These are phyloP conservation scores for Saturnia japonica DNA, from an alignment of 2,888 invertebrate genomes.

Conservation along the genomic window DNA sequence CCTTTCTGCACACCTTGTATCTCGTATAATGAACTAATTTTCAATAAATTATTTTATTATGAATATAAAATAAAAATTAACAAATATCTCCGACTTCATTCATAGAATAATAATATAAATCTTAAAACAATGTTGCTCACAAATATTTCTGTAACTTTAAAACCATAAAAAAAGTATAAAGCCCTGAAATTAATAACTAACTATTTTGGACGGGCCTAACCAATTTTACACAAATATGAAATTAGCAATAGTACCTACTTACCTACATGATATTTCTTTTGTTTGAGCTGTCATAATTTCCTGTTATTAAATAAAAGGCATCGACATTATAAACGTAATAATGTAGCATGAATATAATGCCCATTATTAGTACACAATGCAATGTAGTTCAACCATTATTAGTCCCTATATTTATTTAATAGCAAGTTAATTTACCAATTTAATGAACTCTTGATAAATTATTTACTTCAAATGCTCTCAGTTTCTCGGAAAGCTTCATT, in stretches of 20 bases:
- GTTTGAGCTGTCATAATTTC: slow-evolving; percentile 47
- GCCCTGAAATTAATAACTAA: not conserved
- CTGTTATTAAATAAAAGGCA: slow-evolving; percentile 43
- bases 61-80: too few relatives aligned
- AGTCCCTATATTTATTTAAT: slow-evolving; percentile 31
- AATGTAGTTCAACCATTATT: slow-evolving; percentile 43
- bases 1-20: too few relatives aligned
- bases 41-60: too few relatives aligned
- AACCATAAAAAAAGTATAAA: too few relatives aligned
- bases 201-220: not conserved
- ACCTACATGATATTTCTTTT: slow-evolving; percentile 35
- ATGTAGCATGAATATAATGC: slow-evolving; percentile 34
- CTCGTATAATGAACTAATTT: too few relatives aligned
- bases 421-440: slow-evolving; percentile 24
- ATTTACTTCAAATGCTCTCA: not conserved
- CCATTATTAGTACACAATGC: slow-evolving; percentile 50
- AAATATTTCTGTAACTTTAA: too few relatives aligned
- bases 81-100: too few relatives aligned
- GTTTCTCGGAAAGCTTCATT: not conserved
- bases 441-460: not conserved
- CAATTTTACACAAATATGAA: not conserved
- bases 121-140: too few relatives aligned
- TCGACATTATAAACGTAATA: slow-evolving; percentile 26
- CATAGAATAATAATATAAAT: too few relatives aligned
- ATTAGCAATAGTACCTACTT: not conserved